A percentile compares a stretch with the other conserved stretches of the same genome.
Evolutionary conservation across 2,888 invertebrate species (phyloP).

Genomic region (Eupithecia pulchellata): DNA sequence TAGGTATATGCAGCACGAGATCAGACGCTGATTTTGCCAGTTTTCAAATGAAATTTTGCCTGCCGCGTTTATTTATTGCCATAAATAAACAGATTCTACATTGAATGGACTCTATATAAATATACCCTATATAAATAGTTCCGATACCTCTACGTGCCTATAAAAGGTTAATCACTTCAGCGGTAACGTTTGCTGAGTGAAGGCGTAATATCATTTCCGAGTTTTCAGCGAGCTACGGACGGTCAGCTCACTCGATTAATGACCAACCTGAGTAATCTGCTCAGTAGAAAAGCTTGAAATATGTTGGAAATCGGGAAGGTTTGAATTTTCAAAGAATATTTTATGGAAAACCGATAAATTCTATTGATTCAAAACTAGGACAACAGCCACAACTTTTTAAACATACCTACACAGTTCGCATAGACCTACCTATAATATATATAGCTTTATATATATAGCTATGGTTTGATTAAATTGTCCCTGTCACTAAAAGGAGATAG

Average conservation of each 20-base stretch:
- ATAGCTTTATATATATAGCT: too few relatives aligned
- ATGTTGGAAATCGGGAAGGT: neutral
- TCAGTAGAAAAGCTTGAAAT: neutral
- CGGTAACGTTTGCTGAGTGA: conserved; percentile 29
- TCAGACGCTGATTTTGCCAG: neutral
- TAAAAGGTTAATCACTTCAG: conserved; percentile 13
- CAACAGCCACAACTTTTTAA: neutral
- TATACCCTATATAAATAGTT: too few relatives aligned
- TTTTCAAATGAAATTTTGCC: neutral
- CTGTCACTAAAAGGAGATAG: neutral
- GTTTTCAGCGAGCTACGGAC: conserved; percentile 39
- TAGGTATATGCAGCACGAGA: too few relatives aligned
- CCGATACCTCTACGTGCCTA: too few relatives aligned
- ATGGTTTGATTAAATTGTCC: conserved; percentile 12
- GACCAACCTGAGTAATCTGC: conserved; percentile 1
- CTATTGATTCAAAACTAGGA: neutral
- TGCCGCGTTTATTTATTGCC: too few relatives aligned
- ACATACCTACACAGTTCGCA: neutral
- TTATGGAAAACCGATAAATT: neutral
- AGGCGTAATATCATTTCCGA: conserved; percentile 34
- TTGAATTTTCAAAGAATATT: neutral
- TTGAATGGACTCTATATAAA: neutral
- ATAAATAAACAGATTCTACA: neutral
- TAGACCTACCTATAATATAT: too few relatives aligned
- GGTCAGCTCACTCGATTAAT: conserved; percentile 46